Percentiles rank a stretch among this genome's conserved stretches.
These are phyloP conservation scores for Orestias chungarensis DNA, from an alignment of 2,797 vertebrate species.

Conservation along the genomic window DNA sequence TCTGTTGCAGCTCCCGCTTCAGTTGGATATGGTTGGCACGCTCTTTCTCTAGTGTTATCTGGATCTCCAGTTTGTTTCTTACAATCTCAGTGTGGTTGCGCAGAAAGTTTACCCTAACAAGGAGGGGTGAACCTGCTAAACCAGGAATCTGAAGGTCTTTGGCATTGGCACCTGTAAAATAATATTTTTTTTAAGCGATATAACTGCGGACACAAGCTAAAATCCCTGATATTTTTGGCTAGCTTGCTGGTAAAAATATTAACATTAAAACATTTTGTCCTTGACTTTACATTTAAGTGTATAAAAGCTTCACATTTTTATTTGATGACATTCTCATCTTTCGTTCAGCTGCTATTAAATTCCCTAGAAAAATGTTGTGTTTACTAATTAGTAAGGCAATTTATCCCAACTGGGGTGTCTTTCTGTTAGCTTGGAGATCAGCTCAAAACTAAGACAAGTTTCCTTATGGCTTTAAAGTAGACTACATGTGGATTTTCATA, in stretches of 20 bases:
- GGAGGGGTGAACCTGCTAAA: slow-evolving; percentile 25
- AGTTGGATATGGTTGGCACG: neutral
- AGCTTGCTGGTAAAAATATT: neutral
- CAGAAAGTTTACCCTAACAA: slow-evolving; percentile 57
- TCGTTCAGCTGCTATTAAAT: neutral
- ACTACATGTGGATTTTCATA: slow-evolving; percentile 25
- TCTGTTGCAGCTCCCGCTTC: slow-evolving; percentile 38
- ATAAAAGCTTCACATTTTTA: neutral
- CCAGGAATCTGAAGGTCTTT: slow-evolving; percentile 31
- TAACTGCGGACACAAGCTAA: neutral
- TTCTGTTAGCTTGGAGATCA: neutral
- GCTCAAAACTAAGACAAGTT: neutral
- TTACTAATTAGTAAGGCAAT: neutral
- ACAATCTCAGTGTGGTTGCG: slow-evolving; percentile 52
- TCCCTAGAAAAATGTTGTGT: neutral
- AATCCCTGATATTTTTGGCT: neutral
- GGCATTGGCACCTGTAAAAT: slow-evolving; percentile 57
- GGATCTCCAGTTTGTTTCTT: slow-evolving; percentile 22
- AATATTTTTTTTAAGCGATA: slow-evolving; percentile 4
- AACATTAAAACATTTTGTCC: neutral
- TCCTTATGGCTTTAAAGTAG: neutral
- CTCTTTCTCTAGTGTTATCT: slow-evolving; percentile 33
- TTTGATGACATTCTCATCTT: slow-evolving; percentile 3
- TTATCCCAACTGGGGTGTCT: neutral
- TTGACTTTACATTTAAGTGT: neutral